Base-by-base conservation (phyloP, 2,888 invertebrate species). In the Ariolimax columbianus region DNA sequence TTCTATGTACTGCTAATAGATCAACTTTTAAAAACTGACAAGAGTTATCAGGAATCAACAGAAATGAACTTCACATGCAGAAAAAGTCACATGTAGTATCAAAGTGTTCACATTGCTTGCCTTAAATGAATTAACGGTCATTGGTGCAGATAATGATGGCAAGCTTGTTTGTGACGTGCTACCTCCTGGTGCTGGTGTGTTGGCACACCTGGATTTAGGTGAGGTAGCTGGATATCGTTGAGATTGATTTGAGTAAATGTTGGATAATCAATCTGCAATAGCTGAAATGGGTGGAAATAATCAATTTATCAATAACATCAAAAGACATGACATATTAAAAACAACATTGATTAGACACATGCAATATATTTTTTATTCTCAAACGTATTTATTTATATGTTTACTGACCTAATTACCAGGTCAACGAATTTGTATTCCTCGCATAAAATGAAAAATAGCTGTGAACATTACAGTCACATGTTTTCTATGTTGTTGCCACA, bases 61-160 rank as follows among this genome's bases (percentile, higher is more conserved):
- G 17, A 59, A 26, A 59, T 19, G 3, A 3, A 4, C n/a, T 4
- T 4, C n/a, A 59, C 59, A 59, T 59, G 23, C 4, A 59, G 17
- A 59, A 19, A 59, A 26, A 59, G 19, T 19, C 4, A 59, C 3
- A 4, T 19, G n/a, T 26, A 4, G 59, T 4, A 63, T 4, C 26
- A n/a, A 63, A 63, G 55, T 55, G 3, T 7, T 11, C 0, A 38
- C 3, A 79, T 9, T 66, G 33, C 77, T 66, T 36, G 77, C 83
- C 68, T 83, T 82, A n/a, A 70, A 47, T 6, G 77, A 80, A n/a
- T 75, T 77, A 38, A 77, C 59, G 43, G 83, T 83, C 75, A 77
- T 66, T 59, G 77, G 66, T 40, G 63, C 30, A 23, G 43, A 63
- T 40, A 26, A 47, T 6, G 77, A 43, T 75, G 73, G 30, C 23